Evolutionary conservation across 1,140 invertebrate genomes (phyloP).

Genomic region (Eciton burchellii): DNA sequence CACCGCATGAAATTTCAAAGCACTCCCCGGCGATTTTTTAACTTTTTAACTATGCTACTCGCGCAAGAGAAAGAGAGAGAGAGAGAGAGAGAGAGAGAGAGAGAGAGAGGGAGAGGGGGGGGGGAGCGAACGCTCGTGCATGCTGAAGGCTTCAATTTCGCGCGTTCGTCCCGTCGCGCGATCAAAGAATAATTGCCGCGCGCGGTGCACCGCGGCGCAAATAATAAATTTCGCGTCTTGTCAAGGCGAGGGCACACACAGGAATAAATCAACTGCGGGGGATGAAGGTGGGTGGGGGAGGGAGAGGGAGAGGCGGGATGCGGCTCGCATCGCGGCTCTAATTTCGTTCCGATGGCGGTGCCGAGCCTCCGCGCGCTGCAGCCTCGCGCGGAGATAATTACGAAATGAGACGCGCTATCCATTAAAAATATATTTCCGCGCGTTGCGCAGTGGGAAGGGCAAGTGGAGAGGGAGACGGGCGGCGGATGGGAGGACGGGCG

Average conservation of each 20-base stretch:
- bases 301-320: neutral
- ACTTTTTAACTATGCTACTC: slow-evolving; percentile 27
- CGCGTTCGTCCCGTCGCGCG: slow-evolving; percentile 27
- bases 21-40: slow-evolving; percentile 29
- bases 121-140: neutral
- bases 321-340: slow-evolving; percentile 28
- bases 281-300: no score
- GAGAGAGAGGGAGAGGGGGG: no score
- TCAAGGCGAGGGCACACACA: neutral
- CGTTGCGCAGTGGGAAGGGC: slow-evolving; percentile 12
- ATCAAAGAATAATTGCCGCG: slow-evolving; percentile 54
- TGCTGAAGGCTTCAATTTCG: slow-evolving; percentile 31
- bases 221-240: slow-evolving; percentile 62
- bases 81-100: no score
- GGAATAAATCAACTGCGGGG: slow-evolving; percentile 61
- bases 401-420: slow-evolving; percentile 57
- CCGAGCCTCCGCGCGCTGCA: neutral
- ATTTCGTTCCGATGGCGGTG: slow-evolving; percentile 50
- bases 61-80: no score
- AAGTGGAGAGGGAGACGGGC: no score
- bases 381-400: slow-evolving; percentile 45
- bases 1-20: slow-evolving; percentile 47
- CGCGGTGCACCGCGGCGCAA: slow-evolving; percentile 23
- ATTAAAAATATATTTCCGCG: slow-evolving; percentile 62
- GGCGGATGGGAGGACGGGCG: no score